These are phyloP conservation scores for Lasioglossum oenotherae DNA, from an alignment of 2,888 invertebrate genomes.

Conservation along the genomic window DNA sequence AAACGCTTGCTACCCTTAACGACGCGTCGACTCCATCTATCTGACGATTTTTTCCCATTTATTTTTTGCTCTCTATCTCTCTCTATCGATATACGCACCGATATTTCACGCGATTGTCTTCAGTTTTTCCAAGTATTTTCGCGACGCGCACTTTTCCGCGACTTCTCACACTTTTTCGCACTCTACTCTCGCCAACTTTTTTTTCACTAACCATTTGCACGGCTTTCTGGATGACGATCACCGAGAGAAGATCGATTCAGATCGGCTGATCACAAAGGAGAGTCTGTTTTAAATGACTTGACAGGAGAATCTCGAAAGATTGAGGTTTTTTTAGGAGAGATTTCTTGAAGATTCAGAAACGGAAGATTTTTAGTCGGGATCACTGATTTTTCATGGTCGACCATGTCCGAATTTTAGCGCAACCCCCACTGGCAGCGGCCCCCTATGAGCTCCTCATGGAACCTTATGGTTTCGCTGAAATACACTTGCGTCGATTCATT, in stretches of 20 bases:
- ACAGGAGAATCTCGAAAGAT: neutral
- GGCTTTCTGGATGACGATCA: constrained; percentile 53
- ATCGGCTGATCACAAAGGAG: neutral
- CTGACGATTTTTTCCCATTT: neutral
- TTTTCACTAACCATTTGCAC: constrained; percentile 62
- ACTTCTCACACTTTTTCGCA: neutral
- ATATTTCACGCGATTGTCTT: constrained; percentile 4
- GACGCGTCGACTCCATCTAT: constrained; percentile 11
- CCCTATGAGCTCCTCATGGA: neutral
- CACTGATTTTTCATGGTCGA: neutral
- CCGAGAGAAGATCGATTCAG: constrained; percentile 43
- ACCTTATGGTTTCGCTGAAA: neutral
- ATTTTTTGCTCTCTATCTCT: neutral
- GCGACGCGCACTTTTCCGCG: neutral
- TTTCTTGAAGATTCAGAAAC: neutral
- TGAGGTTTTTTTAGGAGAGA: neutral
- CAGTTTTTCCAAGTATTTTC: neutral
- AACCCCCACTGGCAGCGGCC: neutral
- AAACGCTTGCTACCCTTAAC: constrained; percentile 59
- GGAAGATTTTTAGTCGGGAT: neutral
- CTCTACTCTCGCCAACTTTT: constrained; percentile 41
- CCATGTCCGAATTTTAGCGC: neutral
- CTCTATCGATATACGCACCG: neutral
- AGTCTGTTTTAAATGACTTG: neutral
- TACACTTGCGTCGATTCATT: neutral